A percentile compares a stretch with the other conserved stretches of the same genome.
phyloP scores from a whole-genome alignment of 2,797 vertebrate species.

The Pipistrellus pipistrellus region DNA sequence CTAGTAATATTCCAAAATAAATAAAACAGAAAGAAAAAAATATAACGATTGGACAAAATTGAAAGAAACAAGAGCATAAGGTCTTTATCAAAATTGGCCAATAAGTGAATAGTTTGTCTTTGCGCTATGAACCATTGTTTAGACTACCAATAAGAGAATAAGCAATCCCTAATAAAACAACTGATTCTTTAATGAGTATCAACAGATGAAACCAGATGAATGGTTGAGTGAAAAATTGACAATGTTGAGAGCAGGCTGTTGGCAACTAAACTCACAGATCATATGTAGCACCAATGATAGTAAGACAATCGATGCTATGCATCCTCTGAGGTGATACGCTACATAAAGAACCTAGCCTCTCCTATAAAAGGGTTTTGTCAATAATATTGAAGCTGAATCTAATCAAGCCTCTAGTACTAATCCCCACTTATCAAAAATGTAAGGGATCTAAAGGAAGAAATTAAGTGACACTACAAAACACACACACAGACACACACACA shows the following conservation, averaged over 20 bases:
- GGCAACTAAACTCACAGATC: background rate
- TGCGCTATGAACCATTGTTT: background rate
- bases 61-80: background rate
- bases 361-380: background rate
- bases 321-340: background rate
- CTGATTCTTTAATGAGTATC: background rate
- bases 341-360: background rate
- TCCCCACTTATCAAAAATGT: background rate
- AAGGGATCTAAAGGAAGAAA: background rate
- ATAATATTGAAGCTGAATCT: background rate
- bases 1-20: slow-evolving; percentile 7
- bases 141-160: slow-evolving; percentile 7
- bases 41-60: background rate
- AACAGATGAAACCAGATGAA: background rate
- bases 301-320: background rate
- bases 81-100: background rate
- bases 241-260: background rate
- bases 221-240: background rate
- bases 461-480: background rate
- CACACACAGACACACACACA: no score
- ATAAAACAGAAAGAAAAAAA: background rate
- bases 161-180: background rate
- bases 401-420: background rate
- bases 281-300: background rate
- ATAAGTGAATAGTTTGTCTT: background rate